These are phyloP conservation scores for Dromius quadrimaculatus DNA, from an alignment of 2,888 invertebrate species.

Conservation along the genomic window DNA sequence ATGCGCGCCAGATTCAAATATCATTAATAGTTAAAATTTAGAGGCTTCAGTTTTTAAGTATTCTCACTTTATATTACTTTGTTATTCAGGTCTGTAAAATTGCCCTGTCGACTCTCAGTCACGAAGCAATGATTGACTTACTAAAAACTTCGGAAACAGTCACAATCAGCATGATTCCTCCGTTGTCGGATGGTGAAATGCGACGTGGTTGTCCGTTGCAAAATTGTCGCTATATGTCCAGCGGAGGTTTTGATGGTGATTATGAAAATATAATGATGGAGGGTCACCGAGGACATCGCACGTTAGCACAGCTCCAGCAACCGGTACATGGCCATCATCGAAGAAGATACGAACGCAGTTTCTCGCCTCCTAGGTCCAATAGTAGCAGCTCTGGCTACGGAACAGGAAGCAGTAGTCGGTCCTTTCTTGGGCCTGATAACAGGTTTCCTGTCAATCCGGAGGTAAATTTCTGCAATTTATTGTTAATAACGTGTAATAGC, in stretches of 20 bases:
- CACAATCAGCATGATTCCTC: conserved; percentile 84
- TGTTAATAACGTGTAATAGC: not conserved
- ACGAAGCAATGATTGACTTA: conserved; percentile 93
- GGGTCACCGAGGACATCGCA: conserved; percentile 65
- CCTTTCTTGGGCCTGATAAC: conserved; percentile 62
- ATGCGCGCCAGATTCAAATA: too few relatives aligned
- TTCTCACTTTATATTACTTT: not conserved
- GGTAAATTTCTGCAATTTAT: conserved; percentile 59
- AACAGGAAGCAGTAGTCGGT: conserved; percentile 75
- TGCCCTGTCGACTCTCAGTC: conserved; percentile 88
- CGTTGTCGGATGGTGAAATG: conserved; percentile 76
- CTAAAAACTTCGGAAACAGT: conserved; percentile 90
- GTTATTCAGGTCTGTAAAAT: conserved; percentile 77
- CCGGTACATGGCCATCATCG: conserved; percentile 74
- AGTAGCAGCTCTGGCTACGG: conserved; percentile 88
- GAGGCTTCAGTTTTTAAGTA: too few relatives aligned
- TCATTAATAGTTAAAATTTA: too few relatives aligned
- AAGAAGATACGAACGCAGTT: conserved; percentile 78
- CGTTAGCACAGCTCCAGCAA: conserved; percentile 67
- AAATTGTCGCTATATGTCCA: conserved; percentile 74
- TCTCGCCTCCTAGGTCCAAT: conserved; percentile 81
- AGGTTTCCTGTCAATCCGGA: conserved; percentile 65
- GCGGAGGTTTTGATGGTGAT: conserved; percentile 72
- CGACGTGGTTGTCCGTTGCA: conserved; percentile 76
- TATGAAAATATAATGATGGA: conserved; percentile 73